These are phyloP conservation scores for Zophobas morio DNA, from an alignment of 1,140 invertebrate species.

Conservation along the genomic window DNA sequence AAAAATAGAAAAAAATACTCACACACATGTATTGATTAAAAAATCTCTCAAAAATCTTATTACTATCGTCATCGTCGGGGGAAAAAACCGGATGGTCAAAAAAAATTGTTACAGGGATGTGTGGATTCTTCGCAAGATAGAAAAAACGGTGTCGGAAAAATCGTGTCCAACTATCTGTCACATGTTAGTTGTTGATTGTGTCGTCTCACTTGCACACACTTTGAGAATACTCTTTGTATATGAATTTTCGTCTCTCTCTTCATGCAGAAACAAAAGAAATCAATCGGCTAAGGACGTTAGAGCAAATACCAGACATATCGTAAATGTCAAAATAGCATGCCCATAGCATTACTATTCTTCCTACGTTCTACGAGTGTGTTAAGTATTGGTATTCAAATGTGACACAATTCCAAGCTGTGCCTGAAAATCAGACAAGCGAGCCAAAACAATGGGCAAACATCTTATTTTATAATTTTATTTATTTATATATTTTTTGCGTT, in stretches of 20 bases:
- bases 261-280: conserved; percentile 20
- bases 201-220: conserved; percentile 52
- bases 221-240: conserved; percentile 20
- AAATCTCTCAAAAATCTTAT: conserved; percentile 42
- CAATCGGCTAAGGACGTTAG: conserved; percentile 33
- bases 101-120: conserved; percentile 31
- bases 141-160: conserved; percentile 51
- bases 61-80: conserved; percentile 30
- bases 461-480: too few species aligned
- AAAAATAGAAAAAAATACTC: conserved; percentile 64
- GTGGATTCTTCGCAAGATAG: conserved; percentile 33
- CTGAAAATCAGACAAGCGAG: conserved; percentile 37
- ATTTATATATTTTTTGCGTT: not conserved
- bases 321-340: conserved; percentile 42
- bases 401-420: conserved; percentile 55
- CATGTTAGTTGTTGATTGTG: conserved; percentile 50
- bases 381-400: conserved; percentile 80
- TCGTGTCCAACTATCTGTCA: conserved; percentile 57
- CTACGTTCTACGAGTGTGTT: conserved; percentile 54
- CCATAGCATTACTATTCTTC: conserved; percentile 41
- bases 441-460: conserved; percentile 21
- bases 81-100: conserved; percentile 48
- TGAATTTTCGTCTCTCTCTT: conserved; percentile 19
- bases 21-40: conserved; percentile 68
- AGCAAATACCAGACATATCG: conserved; percentile 24